These are phyloP conservation scores for Hyposmocoma kahamanoa DNA, from an alignment of 1,140 invertebrate genomes.

Conservation along the genomic window DNA sequence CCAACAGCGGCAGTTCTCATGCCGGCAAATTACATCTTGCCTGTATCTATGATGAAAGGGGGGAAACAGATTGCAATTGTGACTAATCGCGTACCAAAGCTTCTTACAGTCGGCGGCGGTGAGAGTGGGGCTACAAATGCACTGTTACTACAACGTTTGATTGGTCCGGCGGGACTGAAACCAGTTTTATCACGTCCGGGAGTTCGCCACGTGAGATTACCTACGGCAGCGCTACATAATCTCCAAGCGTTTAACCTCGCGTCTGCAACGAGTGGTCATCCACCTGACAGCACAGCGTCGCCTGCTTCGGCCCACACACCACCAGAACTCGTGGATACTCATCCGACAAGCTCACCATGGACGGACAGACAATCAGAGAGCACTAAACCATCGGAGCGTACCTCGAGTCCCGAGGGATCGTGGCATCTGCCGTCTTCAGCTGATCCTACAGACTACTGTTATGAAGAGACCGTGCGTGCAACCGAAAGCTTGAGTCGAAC, in stretches of 20 bases:
- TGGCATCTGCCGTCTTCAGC: constrained; percentile 40
- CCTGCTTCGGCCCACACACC: constrained; percentile 34
- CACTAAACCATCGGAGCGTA: constrained; percentile 45
- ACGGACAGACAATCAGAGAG: constrained; percentile 38
- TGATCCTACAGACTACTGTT: constrained; percentile 53
- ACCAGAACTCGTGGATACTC: constrained; percentile 45
- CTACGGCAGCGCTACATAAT: constrained; percentile 64
- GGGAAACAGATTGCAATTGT: constrained; percentile 82
- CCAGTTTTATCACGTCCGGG: constrained; percentile 61
- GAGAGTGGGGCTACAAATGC: constrained; percentile 74
- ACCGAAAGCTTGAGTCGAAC: constrained; percentile 59
- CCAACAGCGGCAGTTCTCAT: constrained; percentile 77
- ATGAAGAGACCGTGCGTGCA: constrained; percentile 54
- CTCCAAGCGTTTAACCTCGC: constrained; percentile 65
- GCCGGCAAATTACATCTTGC: constrained; percentile 80
- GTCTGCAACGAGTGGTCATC: constrained; percentile 32
- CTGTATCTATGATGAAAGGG: constrained; percentile 80
- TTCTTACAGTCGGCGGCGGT: constrained; percentile 73
- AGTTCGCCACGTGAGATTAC: constrained; percentile 63
- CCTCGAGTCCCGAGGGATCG: constrained; percentile 45
- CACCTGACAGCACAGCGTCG: constrained; percentile 44
- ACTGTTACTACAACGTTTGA: constrained; percentile 57
- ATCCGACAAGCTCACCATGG: constrained; percentile 45
- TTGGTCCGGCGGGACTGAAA: constrained; percentile 65
- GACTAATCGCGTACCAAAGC: constrained; percentile 78